A percentile compares a stretch with the other conserved stretches of the same genome.
Conservation (phyloP, 2,888 invertebrate genomes). For the Cosmorhoe ocellata region DNA sequence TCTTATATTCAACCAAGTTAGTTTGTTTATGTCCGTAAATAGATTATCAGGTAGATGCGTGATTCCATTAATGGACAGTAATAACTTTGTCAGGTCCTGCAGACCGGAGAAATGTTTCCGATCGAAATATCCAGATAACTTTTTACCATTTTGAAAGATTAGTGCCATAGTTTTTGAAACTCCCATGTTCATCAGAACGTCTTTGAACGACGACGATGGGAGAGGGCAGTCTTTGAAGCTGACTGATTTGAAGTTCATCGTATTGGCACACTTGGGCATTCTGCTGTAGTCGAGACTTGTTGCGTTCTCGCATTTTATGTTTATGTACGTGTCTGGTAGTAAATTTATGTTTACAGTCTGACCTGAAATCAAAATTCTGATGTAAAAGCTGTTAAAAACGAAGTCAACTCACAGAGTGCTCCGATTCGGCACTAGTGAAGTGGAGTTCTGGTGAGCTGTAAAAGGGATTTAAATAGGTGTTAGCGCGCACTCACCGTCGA, state of each 20-base stretch:
- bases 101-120: conserved; percentile 83
- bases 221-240: conserved; percentile 80
- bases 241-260: conserved; percentile 69
- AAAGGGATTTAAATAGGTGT: conserved; percentile 41
- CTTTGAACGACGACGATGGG: conserved; percentile 74
- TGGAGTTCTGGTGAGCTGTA: conserved; percentile 24
- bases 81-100: conserved; percentile 76
- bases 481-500: conserved; percentile 71
- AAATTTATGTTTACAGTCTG: conserved; percentile 67
- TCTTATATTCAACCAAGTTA: conserved; percentile 85
- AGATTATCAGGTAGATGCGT: conserved; percentile 84
- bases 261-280: conserved; percentile 74
- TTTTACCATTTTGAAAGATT: conserved; percentile 79
- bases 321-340: conserved; percentile 69
- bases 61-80: conserved; percentile 84
- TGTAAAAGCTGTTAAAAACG: conserved; percentile 20
- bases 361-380: conserved; percentile 58
- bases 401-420: conserved; percentile 3
- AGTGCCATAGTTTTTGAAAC: conserved; percentile 77
- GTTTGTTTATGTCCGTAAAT: conserved; percentile 81
- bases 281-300: conserved; percentile 67
- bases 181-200: conserved; percentile 72
- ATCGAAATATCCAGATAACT: conserved; percentile 80
- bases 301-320: conserved; percentile 70
- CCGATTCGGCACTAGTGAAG: neutral